These are phyloP conservation scores for Thereuonema tuberculata DNA, from an alignment of 1,140 invertebrate species.

Conservation along the genomic window DNA sequence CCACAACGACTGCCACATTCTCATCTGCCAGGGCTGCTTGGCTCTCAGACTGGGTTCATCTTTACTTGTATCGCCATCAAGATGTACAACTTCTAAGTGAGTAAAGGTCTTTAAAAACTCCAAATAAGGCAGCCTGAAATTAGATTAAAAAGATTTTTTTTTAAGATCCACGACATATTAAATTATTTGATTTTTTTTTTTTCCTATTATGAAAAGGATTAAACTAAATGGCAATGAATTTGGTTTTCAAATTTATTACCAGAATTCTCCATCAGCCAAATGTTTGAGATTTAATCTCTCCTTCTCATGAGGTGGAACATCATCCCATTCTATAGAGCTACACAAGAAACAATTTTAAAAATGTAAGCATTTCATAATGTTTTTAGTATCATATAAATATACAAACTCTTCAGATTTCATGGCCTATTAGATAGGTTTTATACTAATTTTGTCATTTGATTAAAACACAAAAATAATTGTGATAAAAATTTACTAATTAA, in stretches of 20 bases:
- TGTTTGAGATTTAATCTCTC: constrained; percentile 51
- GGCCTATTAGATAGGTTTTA: neutral
- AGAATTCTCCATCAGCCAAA: constrained; percentile 63
- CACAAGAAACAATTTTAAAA: neutral
- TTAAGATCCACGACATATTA: neutral
- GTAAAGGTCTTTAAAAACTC: constrained; percentile 74
- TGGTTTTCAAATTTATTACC: constrained; percentile 35
- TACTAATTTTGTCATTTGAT: neutral
- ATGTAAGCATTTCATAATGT: neutral
- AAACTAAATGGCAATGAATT: neutral
- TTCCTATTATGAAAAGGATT: neutral
- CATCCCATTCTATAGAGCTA: constrained; percentile 56
- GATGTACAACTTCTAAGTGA: constrained; percentile 68
- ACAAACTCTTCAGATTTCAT: neutral
- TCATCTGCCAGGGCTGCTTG: constrained; percentile 69
- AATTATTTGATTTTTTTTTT: neutral
- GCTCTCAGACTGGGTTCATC: constrained; percentile 66
- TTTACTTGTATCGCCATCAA: constrained; percentile 68
- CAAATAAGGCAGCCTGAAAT: constrained; percentile 55
- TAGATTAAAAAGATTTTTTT: neutral
- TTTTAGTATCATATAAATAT: too few species aligned
- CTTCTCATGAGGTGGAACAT: constrained; percentile 52
- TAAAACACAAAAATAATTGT: neutral
- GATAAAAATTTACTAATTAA: neutral
- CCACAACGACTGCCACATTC: constrained; percentile 68